Base-by-base conservation (phyloP, 2,113 vertebrate species). In the Cheilinus undulatus region DNA sequence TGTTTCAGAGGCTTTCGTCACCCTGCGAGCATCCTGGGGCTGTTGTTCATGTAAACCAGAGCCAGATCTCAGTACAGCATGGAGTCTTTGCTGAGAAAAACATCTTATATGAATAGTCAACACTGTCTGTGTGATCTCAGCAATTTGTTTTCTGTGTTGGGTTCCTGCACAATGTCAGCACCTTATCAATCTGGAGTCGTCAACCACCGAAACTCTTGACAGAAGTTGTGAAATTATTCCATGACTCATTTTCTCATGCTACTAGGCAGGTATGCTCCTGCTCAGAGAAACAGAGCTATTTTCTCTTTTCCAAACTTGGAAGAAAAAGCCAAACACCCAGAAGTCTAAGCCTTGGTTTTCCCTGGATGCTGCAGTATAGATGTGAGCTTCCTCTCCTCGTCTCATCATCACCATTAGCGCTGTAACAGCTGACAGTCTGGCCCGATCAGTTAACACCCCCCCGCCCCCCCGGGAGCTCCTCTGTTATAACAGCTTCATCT, bases 1-100 rank as follows among this genome's bases (percentile, higher is more conserved):
- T 81, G 36, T 89, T 86, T 83, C 82, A 71, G 68, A 53, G 50
- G 60, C 68, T 85, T 89, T 85, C 87, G 51, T 87, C 84, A 89
- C 60, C 77, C 76, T 19, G 34, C 7, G 69, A 60, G 48, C 23
- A 77, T 52, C 73, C 66, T 11, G 36, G 65, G 73, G 82, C 60
- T 0, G 38, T 20, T 27, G 3, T 15, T 52, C 58, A 24, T 43
- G 63, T 45, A 38, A 46, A 59, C 48, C 69, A 69, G 10, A 53
- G 45, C 1, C 8, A 77, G 46, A 49, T 60, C 70, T 56, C 70
- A 24, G 66, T 51, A 51, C 64, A 62, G 32, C 26, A 7, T 2
- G 24, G 23, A 62, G 38, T 15, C 51, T 48, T 15, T 20, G 19
- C 56, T 56, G 12, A 62, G 26, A 26, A 53, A 22, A 15, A 20